Base-by-base conservation (phyloP, 1,140 invertebrate species). In the Xylocopa sonorina region DNA sequence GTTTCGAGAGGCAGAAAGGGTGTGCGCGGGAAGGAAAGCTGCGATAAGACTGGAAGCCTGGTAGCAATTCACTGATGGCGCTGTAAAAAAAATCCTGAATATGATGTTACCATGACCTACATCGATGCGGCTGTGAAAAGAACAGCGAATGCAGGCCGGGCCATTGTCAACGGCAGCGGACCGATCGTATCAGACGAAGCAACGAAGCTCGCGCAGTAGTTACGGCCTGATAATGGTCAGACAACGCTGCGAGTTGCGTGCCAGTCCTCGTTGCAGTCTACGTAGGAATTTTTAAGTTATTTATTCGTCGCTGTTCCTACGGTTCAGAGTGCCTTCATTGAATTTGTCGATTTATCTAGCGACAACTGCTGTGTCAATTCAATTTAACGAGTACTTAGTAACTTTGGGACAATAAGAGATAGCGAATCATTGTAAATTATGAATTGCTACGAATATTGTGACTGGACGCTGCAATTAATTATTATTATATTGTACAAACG, bases 21-120 rank as follows among this genome's bases (percentile, higher is more conserved):
- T n/a, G 53, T 7, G 48, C 18, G 6, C 21, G 34, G 51, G 27
- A 29, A 43, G 32, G 38, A 43, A 57, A 50, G 16, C 18, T 32
- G 18, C 14, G 18, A 53, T 24, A n/a, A 21, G 16, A n/a, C 24
- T 58, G 43, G 24, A 62, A 60, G 21, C 32, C 63, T 76, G 43
- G 38, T 53, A 66, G 63, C 41, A 57, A 78, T 78, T 73, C 68
- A 60, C 43, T 14, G 63, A 57, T 16, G 32, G 55, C 24, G 12
- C 16, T 60, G 67, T 73, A 57, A 32, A n/a, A 46, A 62, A 82
- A 78, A 79, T 82, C 73, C 69, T 83, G 76, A 77, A 86, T 79
- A 71, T 73, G 43, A 82, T 71, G 77, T 85, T 73, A 82, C 83
- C 84, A 66, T 85, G 83, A 85, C 84, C 84, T 79, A 85, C 83